phyloP scores from a whole-genome alignment of 2,797 vertebrate genomes.

The Lagorchestes hirsutus region DNA sequence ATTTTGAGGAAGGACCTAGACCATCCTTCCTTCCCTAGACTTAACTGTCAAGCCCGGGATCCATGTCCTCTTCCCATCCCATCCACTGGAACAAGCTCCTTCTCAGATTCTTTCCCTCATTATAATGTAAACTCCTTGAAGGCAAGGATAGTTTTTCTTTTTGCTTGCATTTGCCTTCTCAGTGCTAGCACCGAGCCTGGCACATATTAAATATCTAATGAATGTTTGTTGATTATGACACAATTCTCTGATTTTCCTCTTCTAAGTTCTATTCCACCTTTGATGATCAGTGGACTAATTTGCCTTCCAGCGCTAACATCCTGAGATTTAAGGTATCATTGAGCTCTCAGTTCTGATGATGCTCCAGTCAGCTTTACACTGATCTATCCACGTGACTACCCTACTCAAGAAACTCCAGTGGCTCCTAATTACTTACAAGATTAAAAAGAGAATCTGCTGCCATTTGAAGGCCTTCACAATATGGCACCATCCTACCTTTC shows the following conservation, averaged over 20 bases:
- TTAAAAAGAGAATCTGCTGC: neutral
- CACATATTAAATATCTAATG: neutral
- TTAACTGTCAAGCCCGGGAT: neutral
- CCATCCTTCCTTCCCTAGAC: neutral
- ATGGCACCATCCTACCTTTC: neutral
- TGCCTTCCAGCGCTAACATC: neutral
- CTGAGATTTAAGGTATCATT: neutral
- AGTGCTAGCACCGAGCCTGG: neutral
- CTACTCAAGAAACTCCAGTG: neutral
- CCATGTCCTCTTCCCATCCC: neutral
- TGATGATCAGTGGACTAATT: neutral
- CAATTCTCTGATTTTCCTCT: neutral
- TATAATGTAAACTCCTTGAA: neutral
- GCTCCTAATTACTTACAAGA: neutral
- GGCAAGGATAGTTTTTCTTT: neutral
- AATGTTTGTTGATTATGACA: neutral
- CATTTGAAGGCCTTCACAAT: neutral
- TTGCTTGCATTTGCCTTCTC: neutral
- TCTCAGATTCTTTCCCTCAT: neutral
- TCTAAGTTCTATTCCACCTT: neutral
- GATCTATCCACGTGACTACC: neutral
- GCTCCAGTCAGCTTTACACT: neutral
- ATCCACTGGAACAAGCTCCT: neutral
- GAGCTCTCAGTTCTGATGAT: neutral
- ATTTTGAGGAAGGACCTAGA: neutral